Percentiles rank a stretch among this genome's conserved stretches.
These are phyloP conservation scores for Diachasmimorpha longicaudata DNA, from an alignment of 1,140 invertebrate genomes.

Conservation along the genomic window DNA sequence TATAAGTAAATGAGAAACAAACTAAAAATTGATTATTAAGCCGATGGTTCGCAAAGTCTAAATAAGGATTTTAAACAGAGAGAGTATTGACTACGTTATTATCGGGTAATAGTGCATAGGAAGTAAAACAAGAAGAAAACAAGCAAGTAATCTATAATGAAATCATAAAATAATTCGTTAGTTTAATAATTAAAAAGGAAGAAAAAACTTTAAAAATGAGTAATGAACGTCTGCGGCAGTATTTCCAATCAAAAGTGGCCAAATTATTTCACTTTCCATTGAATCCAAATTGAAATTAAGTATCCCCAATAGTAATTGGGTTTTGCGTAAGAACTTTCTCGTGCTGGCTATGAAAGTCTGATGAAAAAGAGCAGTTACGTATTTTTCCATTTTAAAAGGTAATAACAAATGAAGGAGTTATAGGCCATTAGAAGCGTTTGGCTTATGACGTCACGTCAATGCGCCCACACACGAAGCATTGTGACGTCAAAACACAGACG, in stretches of 20 bases:
- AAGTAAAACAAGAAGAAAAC: slow-evolving; percentile 11
- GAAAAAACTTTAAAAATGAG: slow-evolving; percentile 11
- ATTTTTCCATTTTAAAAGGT: too few relatives aligned
- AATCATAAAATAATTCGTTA: slow-evolving; percentile 27
- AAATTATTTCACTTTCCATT: background rate
- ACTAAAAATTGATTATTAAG: background rate
- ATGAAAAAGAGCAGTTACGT: too few relatives aligned
- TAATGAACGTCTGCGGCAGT: background rate
- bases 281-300: background rate
- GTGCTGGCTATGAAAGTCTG: too few relatives aligned
- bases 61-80: slow-evolving; percentile 23
- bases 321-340: too few relatives aligned
- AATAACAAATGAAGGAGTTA: too few relatives aligned
- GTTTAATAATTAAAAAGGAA: slow-evolving; percentile 17
- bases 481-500: too few relatives aligned
- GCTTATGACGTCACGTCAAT: too few relatives aligned
- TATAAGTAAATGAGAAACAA: slow-evolving; percentile 3
- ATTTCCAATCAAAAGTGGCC: background rate
- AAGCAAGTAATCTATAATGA: slow-evolving; percentile 4
- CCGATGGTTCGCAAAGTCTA: slow-evolving; percentile 46
- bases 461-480: too few relatives aligned
- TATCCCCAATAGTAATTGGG: background rate
- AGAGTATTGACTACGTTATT: slow-evolving; percentile 23
- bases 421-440: too few relatives aligned
- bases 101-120: slow-evolving; percentile 20